A percentile compares a stretch with the other conserved stretches of the same genome.
Conservation (phyloP, 2,113 vertebrate genomes). For the Peromyscus maniculatus region DNA sequence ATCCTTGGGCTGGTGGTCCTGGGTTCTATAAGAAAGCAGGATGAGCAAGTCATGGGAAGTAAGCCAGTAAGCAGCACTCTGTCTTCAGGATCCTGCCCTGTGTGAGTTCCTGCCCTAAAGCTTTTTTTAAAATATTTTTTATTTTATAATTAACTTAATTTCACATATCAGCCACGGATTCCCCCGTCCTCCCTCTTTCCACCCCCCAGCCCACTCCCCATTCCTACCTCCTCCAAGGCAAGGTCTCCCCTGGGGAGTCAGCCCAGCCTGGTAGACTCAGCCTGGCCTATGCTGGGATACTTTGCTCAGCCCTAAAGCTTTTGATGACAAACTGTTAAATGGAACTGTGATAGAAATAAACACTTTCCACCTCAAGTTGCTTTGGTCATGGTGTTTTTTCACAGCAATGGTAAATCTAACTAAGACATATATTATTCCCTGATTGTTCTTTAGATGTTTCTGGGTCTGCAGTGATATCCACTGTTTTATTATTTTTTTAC, state of each 20-base stretch:
- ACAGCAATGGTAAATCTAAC: not conserved
- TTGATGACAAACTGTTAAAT: not conserved
- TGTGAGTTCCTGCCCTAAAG: not conserved
- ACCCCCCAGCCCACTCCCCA: too few relatives aligned
- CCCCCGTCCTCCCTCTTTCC: too few relatives aligned
- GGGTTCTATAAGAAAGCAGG: not conserved
- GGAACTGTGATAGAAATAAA: not conserved
- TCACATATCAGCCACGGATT: too few relatives aligned
- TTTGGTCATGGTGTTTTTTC: not conserved
- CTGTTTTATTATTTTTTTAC: not conserved
- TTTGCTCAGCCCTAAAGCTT: not conserved
- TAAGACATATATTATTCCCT: not conserved
- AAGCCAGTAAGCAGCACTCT: not conserved
- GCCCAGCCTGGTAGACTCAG: too few relatives aligned
- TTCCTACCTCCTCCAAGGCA: too few relatives aligned
- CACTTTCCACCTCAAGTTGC: not conserved
- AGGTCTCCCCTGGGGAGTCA: too few relatives aligned
- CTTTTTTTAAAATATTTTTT: not conserved
- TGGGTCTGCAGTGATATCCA: not conserved
- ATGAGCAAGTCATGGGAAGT: not conserved
- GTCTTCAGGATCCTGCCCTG: not conserved
- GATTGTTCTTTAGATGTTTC: constrained; percentile 29
- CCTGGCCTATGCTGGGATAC: too few relatives aligned
- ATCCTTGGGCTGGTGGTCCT: not conserved
- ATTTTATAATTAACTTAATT: too few relatives aligned